Conservation (phyloP, 2,888 invertebrate genomes). For the Leptinotarsa rubiginosa region DNA sequence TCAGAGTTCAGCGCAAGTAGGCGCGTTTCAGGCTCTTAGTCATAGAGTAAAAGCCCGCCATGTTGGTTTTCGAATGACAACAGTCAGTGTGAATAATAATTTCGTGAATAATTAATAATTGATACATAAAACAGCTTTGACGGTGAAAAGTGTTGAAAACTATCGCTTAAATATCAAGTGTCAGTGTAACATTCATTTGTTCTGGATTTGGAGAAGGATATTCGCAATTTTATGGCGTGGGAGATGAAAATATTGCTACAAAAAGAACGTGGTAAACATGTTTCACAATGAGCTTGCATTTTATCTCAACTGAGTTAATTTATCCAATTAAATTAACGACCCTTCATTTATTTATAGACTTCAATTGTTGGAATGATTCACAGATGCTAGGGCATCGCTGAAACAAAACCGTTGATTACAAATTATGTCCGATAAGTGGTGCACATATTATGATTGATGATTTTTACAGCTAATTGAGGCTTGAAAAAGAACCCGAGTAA, state of each 20-base stretch:
- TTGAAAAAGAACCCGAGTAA: background rate
- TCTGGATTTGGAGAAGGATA: constrained; percentile 43
- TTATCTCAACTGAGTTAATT: constrained; percentile 7
- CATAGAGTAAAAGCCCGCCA: constrained; percentile 49
- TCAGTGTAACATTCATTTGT: constrained; percentile 21
- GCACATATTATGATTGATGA: no score
- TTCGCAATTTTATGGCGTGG: constrained; percentile 46
- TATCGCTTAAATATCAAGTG: constrained; percentile 1
- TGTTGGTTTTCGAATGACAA: constrained; percentile 40
- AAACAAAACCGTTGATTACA: constrained; percentile 7
- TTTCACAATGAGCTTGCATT: background rate
- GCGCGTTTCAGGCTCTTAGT: constrained; percentile 50
- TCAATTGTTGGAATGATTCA: constrained; percentile 8
- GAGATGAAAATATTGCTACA: constrained; percentile 32
- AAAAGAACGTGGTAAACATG: constrained; percentile 32
- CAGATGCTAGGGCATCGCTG: background rate
- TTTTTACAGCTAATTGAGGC: background rate
- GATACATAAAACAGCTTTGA: background rate
- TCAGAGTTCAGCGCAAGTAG: constrained; percentile 51
- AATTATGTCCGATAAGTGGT: background rate
- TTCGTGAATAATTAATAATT: constrained; percentile 5
- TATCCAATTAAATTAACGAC: background rate
- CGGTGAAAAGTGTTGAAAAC: background rate
- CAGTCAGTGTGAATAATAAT: constrained; percentile 33
- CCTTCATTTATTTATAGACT: background rate